Conservation (phyloP, 2,113 vertebrate species). For the Pholis gunnellus region DNA sequence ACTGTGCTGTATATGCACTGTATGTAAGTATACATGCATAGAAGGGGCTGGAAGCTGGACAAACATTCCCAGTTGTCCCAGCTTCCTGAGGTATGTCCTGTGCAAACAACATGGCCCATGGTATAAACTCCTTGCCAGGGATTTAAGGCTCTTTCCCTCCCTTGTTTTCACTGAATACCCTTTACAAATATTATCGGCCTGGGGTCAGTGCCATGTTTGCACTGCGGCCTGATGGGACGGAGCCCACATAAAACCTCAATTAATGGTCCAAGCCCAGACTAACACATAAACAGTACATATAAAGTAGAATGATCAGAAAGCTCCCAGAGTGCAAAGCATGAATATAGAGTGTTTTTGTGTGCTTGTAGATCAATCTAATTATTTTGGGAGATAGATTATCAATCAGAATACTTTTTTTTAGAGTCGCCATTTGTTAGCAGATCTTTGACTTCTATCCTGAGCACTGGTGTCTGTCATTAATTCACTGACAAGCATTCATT, state of each 20-base stretch:
- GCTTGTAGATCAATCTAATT: conserved; percentile 10
- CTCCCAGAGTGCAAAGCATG: neutral
- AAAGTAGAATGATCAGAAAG: conserved; percentile 3
- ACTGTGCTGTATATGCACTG: conserved; percentile 40
- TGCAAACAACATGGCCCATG: conserved; percentile 83
- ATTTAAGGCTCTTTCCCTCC: conserved; percentile 67
- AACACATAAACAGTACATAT: conserved; percentile 16
- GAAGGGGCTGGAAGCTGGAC: conserved; percentile 78
- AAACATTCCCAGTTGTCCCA: conserved; percentile 84
- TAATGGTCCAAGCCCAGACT: conserved; percentile 29
- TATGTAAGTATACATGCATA: conserved; percentile 57
- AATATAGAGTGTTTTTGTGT: conserved; percentile 10
- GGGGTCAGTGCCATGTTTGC: conserved; percentile 62
- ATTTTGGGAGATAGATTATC: conserved; percentile 6
- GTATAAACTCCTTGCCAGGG: conserved; percentile 76
- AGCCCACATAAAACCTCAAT: conserved; percentile 41
- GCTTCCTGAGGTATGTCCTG: conserved; percentile 86
- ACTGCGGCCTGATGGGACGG: conserved; percentile 46
- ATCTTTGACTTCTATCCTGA: conserved; percentile 32
- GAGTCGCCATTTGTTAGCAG: conserved; percentile 13
- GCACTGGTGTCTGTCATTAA: conserved; percentile 21
- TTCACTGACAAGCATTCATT: conserved; percentile 42
- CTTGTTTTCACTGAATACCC: conserved; percentile 78
- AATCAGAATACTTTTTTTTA: neutral
- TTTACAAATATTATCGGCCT: conserved; percentile 76